phyloP scores from a whole-genome alignment of 2,113 vertebrate species.

The Oreochromis tanganicae region DNA sequence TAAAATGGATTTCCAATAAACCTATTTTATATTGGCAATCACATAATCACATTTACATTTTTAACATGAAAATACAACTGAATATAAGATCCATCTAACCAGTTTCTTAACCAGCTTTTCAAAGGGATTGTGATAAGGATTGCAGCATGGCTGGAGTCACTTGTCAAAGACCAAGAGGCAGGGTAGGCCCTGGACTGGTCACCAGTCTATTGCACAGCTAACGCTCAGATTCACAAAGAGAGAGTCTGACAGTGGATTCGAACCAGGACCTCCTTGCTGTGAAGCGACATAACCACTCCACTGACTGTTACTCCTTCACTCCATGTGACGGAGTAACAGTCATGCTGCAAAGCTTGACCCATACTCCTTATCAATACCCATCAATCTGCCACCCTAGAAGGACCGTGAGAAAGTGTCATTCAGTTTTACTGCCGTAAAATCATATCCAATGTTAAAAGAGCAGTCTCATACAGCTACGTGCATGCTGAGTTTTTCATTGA shows the following conservation, averaged over 20 bases:
- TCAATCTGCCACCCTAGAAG: no score
- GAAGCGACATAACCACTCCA: no score
- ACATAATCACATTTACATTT: neutral
- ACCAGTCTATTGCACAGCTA: neutral
- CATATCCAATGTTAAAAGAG: neutral
- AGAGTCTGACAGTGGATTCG: neutral
- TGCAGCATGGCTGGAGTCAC: neutral
- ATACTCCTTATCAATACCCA: neutral
- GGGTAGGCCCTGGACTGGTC: neutral
- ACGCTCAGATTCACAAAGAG: neutral
- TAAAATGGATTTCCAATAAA: neutral
- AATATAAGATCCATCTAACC: neutral
- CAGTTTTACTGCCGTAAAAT: neutral
- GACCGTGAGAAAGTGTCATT: no score
- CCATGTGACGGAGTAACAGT: neutral
- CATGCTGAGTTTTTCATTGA: neutral
- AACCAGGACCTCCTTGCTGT: neutral
- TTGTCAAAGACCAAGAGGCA: neutral
- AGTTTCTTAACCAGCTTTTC: neutral
- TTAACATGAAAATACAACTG: neutral
- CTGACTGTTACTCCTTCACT: no score
- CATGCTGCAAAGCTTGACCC: neutral
- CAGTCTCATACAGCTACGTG: neutral
- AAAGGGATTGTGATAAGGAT: neutral
- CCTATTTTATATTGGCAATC: neutral